phyloP scores from a whole-genome alignment of 2,797 vertebrate genomes.

The Phataginus tricuspis region DNA sequence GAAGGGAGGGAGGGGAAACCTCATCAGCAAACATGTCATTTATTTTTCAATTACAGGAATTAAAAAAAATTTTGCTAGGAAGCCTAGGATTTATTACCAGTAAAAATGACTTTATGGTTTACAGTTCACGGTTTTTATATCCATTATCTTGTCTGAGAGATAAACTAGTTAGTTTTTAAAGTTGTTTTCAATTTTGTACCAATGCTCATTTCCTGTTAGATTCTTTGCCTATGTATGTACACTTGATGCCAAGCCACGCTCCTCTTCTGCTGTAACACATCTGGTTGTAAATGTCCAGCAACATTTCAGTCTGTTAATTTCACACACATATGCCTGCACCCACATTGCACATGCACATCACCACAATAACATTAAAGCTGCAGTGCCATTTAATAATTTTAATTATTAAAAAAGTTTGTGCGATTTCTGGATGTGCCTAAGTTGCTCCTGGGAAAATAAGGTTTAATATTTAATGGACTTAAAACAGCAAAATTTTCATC shows the following conservation, averaged over 20 bases:
- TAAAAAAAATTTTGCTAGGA: neutral
- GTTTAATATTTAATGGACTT: neutral
- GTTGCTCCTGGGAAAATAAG: slow-evolving; percentile 15
- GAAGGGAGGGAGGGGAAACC: neutral
- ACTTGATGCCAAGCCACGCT: neutral
- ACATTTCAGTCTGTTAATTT: neutral
- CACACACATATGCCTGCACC: neutral
- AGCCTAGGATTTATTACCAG: neutral
- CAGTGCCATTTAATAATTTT: too few species aligned
- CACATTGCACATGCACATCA: too few species aligned
- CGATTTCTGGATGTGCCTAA: neutral
- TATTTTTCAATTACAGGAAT: neutral
- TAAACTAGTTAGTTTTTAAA: neutral
- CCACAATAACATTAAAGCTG: neutral
- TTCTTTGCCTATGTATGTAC: neutral
- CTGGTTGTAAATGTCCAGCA: neutral
- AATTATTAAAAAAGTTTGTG: too few species aligned
- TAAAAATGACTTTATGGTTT: neutral
- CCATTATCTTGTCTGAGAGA: neutral
- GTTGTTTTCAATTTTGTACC: neutral
- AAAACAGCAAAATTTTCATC: neutral
- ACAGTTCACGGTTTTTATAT: neutral
- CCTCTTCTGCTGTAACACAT: too few species aligned
- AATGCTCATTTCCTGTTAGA: neutral
- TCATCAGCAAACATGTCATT: neutral